Evolutionary conservation across 2,888 invertebrate genomes (phyloP), one percentile per base, ranked within the genome.

Genomic region (Luperina testacea): DNA sequence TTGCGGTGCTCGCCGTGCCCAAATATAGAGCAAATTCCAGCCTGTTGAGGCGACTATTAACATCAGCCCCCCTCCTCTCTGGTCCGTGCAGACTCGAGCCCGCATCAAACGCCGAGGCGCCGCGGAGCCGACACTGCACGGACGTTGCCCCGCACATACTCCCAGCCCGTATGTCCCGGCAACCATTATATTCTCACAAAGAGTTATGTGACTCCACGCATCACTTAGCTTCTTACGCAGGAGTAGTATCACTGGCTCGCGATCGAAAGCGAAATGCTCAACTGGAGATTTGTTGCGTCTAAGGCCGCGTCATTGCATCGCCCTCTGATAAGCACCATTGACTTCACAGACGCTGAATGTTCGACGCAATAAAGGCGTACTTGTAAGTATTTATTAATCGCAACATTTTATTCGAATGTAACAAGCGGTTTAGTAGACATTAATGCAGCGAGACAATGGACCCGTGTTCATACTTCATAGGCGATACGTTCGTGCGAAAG

Each of bases 21-120:
- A 92, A 93, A 93, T 93, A 92, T 92, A 92, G 93, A 92, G 90
- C 90, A 90, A 90, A 92, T 92, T 92, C 92, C 91, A 88, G 88
- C 78, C 68, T 81, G 88, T 90, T 85, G 83, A 85, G 84, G 86
- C 85, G 84, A 84, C 87, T 85, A 88, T 88, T 90, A 87, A 81
- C 83, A 85, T 86, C 76, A 63, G 67, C 78, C 81, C n/a, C 77
- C 75, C 84, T 51, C 76, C 81, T 75, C 75, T 78, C 75, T 81
- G 80, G 68, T 69, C 53, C 78, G 75, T 70, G 81, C 75, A 63
- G 78, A 81, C 76, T 67, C 73, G 69, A 65, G 73, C 73, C 80
- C 83, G 78, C 77, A 83, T 85, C 86, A 72, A 72, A 81, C 71
- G 83, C 57, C 75, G 64, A 71, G 71, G 71, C 71, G 85, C 80